Conservation (phyloP, 2,113 vertebrate species). For the Nothocercus nigrocapillus region DNA sequence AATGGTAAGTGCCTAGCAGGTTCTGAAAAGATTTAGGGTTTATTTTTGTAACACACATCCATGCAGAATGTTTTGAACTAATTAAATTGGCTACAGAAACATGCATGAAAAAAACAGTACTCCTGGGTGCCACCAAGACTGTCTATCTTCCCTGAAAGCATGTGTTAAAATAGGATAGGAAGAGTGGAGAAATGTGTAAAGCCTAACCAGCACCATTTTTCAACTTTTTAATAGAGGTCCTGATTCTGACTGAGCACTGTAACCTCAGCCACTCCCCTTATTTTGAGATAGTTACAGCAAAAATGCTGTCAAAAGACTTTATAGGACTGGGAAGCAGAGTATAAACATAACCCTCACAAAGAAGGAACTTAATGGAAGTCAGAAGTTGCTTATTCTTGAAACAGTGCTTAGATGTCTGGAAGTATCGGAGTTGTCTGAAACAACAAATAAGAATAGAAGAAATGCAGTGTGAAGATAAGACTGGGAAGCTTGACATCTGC, state of each 20-base stretch:
- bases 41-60: not conserved
- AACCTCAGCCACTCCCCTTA: not conserved
- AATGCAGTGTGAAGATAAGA: rapidly evolving
- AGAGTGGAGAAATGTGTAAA: not conserved
- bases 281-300: not conserved
- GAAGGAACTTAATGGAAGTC: not conserved
- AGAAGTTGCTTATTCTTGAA: not conserved
- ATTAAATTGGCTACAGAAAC: not conserved
- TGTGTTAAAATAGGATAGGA: not conserved
- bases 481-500: not conserved
- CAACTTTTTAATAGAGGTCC: not conserved
- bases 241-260: not conserved
- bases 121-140: not conserved
- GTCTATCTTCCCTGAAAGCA: not conserved
- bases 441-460: not conserved
- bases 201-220: not conserved
- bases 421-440: not conserved
- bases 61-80: not conserved
- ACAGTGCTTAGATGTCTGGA: not conserved
- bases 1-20: not conserved
- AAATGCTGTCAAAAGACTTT: not conserved
- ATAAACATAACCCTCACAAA: not conserved
- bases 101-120: not conserved
- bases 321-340: not conserved
- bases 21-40: not conserved